Conservation (phyloP, 2,797 vertebrate species). For the Eulemur coronatus region DNA sequence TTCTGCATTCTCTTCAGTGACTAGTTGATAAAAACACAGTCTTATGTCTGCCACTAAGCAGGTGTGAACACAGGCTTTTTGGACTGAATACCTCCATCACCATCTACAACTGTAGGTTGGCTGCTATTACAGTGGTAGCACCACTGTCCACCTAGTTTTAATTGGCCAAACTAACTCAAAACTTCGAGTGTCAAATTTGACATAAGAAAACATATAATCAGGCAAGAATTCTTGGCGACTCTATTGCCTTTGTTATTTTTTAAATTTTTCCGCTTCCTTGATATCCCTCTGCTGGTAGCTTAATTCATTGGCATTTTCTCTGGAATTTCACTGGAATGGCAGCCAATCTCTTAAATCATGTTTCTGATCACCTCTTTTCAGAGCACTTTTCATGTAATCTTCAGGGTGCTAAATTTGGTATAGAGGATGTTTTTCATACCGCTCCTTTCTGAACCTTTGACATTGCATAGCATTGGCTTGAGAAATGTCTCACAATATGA, state of each 20-base stretch:
- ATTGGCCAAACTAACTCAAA: not conserved
- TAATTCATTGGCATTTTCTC: not conserved
- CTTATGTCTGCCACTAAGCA: not conserved
- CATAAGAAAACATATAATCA: not conserved
- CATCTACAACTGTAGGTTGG: not conserved
- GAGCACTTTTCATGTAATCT: not conserved
- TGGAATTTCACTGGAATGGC: not conserved
- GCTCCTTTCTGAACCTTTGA: not conserved
- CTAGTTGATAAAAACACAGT: not conserved
- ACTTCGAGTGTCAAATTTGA: not conserved
- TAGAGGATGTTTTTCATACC: not conserved
- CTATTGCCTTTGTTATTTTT: not conserved
- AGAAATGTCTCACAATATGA: not conserved
- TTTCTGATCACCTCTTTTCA: not conserved
- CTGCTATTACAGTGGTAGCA: not conserved
- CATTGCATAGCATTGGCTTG: not conserved
- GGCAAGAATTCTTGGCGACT: not conserved
- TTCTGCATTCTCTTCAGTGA: not conserved
- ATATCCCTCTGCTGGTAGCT: not conserved
- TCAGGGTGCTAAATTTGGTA: not conserved
- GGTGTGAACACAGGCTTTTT: not conserved
- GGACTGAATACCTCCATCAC: no score
- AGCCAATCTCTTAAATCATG: not conserved
- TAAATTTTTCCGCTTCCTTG: not conserved
- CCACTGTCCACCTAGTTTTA: not conserved